A percentile compares a stretch with the other conserved stretches of the same genome.
Conservation (phyloP, 2,113 vertebrate species). For the Corydoras sp. region DNA sequence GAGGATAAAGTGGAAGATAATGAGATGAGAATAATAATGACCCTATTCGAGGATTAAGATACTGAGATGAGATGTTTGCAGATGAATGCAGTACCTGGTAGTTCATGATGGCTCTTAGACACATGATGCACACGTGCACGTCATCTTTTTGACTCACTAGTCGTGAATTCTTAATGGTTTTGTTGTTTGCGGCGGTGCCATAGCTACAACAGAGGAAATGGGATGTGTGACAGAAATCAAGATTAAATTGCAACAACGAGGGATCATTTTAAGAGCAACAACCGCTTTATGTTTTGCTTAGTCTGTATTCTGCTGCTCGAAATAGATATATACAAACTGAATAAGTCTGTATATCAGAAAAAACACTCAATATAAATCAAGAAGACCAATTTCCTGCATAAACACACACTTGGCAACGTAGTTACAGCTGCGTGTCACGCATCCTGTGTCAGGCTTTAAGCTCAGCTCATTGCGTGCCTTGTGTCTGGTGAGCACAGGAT, state of each 20-base stretch:
- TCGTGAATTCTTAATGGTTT: constrained; percentile 89
- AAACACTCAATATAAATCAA: constrained; percentile 14
- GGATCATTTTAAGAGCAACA: no score
- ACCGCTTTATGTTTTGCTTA: neutral
- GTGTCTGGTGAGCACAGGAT: constrained; percentile 13
- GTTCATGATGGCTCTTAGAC: constrained; percentile 95
- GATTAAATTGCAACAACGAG: no score
- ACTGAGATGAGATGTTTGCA: no score
- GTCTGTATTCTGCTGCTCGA: constrained; percentile 11
- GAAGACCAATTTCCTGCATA: neutral
- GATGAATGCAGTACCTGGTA: constrained; percentile 78
- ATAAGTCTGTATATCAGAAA: constrained; percentile 17
- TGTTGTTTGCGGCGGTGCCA: constrained; percentile 77
- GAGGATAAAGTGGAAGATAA: no score
- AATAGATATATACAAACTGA: neutral
- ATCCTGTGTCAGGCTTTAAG: neutral
- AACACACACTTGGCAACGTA: neutral
- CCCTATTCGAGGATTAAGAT: no score
- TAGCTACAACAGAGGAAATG: constrained; percentile 69
- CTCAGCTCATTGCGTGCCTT: constrained; percentile 5
- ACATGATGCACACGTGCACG: constrained; percentile 96
- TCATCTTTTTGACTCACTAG: constrained; percentile 97
- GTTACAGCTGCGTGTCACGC: constrained; percentile 6
- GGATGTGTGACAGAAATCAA: neutral
- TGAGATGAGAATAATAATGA: no score